Evolutionary conservation across 2,888 invertebrate genomes (phyloP), one percentile per base, ranked within the genome.

Genomic region (Cataglyphis livida): DNA sequence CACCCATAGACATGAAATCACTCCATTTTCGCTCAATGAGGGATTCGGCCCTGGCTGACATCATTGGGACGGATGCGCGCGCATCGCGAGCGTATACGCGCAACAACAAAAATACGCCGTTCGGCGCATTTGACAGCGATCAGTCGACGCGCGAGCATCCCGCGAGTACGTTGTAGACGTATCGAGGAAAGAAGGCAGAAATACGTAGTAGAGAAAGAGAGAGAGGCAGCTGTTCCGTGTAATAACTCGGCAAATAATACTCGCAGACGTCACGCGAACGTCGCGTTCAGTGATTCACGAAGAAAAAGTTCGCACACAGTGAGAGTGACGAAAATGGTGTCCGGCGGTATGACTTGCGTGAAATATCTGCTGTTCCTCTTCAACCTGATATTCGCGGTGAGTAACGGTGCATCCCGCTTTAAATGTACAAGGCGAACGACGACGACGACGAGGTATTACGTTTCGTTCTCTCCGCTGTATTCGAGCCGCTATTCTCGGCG

Each of bases 341-440:
- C 97, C 91, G 97, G 97, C 90, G 97, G 97, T 93, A 97, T 98
- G 96, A 96, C 97, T 91, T 98, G 98, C 95, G 96, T 98, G 91
- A 98, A 98, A 95, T 98, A 98, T 95, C 96, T 98, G 84, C 96
- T 98, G 71, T 98, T 98, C 95, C 96, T 97, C 91, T 98, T 98
- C 96, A 98, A 98, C 95, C 96, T 93, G 74, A 91, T 93, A 73
- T 93, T 93, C 95, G 98, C 98, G 95, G 98, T 98, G 95, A 97
- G 98, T 93, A 66, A 66, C 76, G 66, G 76, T 51, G 44, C 21
- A 5, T 28, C 28, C 28, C 28, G 28, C 28, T 28, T 28, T 28
- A 28, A 28, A 28, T 18, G 48, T 18, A 48, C 48, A n/a, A 7
- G 54, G 15, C 10, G 18, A 66, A n/a, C 21, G 68, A 44, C 66